Evolutionary conservation across 2,888 invertebrate genomes (phyloP).

Genomic region (Resseliella maxima): DNA sequence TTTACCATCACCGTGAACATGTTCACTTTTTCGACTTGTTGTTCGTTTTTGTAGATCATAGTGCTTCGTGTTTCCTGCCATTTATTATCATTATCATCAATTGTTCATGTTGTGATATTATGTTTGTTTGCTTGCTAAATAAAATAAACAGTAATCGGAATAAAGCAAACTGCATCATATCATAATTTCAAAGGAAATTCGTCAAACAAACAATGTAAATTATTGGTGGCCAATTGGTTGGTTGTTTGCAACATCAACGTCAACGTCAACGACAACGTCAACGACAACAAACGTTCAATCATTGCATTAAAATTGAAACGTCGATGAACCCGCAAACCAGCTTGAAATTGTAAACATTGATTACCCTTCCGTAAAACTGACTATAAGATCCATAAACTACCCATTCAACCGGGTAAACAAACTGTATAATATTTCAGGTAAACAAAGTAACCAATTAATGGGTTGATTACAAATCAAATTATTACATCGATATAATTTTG

Average conservation of each 20-base stretch:
- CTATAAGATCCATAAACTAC: neutral
- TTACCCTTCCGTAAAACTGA: neutral
- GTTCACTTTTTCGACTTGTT: neutral
- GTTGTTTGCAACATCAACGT: no score
- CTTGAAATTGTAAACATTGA: neutral
- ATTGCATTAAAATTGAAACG: no score
- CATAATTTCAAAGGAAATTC: slow-evolving; percentile 47
- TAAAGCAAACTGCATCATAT: slow-evolving; percentile 16
- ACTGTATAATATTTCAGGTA: slow-evolving; percentile 3
- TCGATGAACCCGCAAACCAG: no score
- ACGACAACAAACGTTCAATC: neutral
- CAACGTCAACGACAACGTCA: no score
- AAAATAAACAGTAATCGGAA: slow-evolving; percentile 15
- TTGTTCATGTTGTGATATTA: neutral
- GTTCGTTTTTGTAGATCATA: neutral
- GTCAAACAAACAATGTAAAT: slow-evolving; percentile 13
- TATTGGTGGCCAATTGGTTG: no score
- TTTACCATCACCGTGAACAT: neutral
- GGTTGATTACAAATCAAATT: neutral
- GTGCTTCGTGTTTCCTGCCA: neutral
- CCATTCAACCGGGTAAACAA: neutral
- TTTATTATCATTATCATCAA: neutral
- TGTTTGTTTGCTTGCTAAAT: slow-evolving; percentile 13
- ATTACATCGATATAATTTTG: neutral
- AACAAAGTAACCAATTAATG: neutral